Evolutionary conservation across 2,888 invertebrate species (phyloP), one percentile per base, ranked within the genome.

Genomic region (Chouioia cunea): DNA sequence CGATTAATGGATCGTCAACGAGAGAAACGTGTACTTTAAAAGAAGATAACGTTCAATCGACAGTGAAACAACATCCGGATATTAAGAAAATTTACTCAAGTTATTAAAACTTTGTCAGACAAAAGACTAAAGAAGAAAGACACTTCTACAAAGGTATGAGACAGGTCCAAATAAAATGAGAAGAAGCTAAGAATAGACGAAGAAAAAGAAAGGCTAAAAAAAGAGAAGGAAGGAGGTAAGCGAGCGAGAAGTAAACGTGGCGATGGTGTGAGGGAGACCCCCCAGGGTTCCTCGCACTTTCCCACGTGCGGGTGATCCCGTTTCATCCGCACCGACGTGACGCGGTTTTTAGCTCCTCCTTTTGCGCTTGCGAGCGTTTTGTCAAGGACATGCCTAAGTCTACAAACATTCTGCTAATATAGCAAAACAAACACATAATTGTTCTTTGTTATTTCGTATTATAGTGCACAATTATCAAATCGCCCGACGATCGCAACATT

Each of bases 281-380:
- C 83, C 82, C 79, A 81, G 70, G 16, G 20, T 20, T 27, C 47
- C 48, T 53, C 47, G 81, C 83, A 83, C 83, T 85, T 85, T 85
- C 84, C 85, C 85, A 85, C 84, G 84, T 85, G 83, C 83, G 85
- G 85, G 85, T 84, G 85, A 85, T 85, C 85, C 78, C 81, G 84
- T 85, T 85, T 85, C 80, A 84, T 85, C 84, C 82, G 20, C 79
- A 82, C 85, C 84, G 85, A 81, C 83, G 76, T 75, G 76, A 54
- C 36, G 46, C 65, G 47, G 71, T 78, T 78, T 79, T 76, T 75
- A 36, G 76, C 78, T 76, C 77, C 78, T 78, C 77, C 77, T 77
- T 79, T 77, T 76, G 77, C 77, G 78, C 77, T 76, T 76, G 77
- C 76, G n/a, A n/a, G 68, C 69, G 36, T 36, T 36, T 36, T 36